Conservation (phyloP, 1,140 invertebrate genomes). For the Temnothorax curvispinosus region DNA sequence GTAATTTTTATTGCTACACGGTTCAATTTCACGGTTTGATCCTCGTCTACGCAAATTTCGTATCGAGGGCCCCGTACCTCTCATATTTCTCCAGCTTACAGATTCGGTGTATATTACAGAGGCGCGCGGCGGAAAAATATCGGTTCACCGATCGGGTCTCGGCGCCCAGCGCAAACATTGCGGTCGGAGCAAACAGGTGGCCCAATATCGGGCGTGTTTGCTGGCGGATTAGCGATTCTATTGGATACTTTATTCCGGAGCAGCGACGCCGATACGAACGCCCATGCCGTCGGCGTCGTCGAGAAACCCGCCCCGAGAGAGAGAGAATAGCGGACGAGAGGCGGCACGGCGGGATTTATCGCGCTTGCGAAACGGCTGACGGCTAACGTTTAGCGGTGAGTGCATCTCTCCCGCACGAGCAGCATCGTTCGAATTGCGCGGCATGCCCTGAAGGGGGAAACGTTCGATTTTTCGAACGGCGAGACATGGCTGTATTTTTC, state of each 20-base stretch:
- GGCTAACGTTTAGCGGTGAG: conserved; percentile 51
- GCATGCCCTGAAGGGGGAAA: not conserved
- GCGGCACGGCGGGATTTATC: conserved; percentile 53
- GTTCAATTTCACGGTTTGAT: not conserved
- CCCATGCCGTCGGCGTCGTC: not conserved
- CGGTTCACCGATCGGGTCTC: conserved; percentile 57
- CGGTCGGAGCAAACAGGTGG: conserved; percentile 71
- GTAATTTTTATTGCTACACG: not conserved
- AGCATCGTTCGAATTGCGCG: conserved; percentile 25
- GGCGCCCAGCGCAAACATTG: conserved; percentile 66
- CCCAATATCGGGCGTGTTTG: conserved; percentile 73
- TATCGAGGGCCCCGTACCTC: not conserved
- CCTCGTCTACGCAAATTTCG: not conserved
- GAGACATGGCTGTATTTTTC: conserved; percentile 25
- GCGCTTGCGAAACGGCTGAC: conserved; percentile 52
- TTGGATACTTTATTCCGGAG: conserved; percentile 72
- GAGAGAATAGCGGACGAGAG: conserved; percentile 51
- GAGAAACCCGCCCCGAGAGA: conserved; percentile 9
- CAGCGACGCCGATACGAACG: conserved; percentile 33
- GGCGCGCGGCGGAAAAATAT: conserved; percentile 64
- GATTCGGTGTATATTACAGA: conserved; percentile 55
- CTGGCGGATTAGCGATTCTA: conserved; percentile 70
- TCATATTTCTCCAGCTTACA: conserved; percentile 33
- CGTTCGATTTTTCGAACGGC: conserved; percentile 37
- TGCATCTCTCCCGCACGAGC: conserved; percentile 20